phyloP scores from a whole-genome alignment of 2,888 invertebrate genomes.

The Nasonia oneida region DNA sequence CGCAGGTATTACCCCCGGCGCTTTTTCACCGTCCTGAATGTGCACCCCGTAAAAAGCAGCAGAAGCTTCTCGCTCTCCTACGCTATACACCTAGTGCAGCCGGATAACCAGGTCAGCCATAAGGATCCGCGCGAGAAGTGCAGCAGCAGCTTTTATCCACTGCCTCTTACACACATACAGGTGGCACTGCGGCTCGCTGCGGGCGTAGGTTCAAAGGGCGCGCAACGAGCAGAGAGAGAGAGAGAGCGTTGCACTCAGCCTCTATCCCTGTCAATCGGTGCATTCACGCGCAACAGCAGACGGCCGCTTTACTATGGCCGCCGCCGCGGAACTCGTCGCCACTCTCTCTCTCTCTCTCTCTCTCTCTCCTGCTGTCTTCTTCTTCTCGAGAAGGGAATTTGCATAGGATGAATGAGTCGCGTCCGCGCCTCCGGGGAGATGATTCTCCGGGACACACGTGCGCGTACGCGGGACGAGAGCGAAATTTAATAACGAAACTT shows the following conservation, averaged over 20 bases:
- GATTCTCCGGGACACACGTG: neutral
- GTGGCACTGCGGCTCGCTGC: neutral
- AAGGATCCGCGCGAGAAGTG: slow-evolving; percentile 56
- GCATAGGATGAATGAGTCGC: neutral
- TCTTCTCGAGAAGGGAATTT: neutral
- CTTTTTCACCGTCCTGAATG: slow-evolving; percentile 15
- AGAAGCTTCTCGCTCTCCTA: neutral
- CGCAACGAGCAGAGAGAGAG: neutral
- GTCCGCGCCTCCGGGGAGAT: too few relatives aligned
- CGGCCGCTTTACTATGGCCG: slow-evolving; percentile 26
- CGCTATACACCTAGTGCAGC: neutral
- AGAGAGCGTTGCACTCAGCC: slow-evolving; percentile 36
- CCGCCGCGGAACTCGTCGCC: neutral
- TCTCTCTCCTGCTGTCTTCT: neutral
- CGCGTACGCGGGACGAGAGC: too few relatives aligned
- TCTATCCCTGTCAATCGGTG: slow-evolving; percentile 37
- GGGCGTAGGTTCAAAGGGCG: slow-evolving; percentile 9
- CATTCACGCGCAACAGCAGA: slow-evolving; percentile 35
- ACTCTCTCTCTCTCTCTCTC: neutral
- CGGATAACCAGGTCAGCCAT: slow-evolving; percentile 57
- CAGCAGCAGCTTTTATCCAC: slow-evolving; percentile 26
- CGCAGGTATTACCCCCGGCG: slow-evolving; percentile 20
- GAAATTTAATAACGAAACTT: neutral
- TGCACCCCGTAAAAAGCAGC: slow-evolving; percentile 43
- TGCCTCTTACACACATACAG: neutral